A percentile compares a stretch with the other conserved stretches of the same genome.
These are phyloP conservation scores for Geotrypetes seraphini DNA, from an alignment of 2,797 vertebrate species.

Conservation along the genomic window DNA sequence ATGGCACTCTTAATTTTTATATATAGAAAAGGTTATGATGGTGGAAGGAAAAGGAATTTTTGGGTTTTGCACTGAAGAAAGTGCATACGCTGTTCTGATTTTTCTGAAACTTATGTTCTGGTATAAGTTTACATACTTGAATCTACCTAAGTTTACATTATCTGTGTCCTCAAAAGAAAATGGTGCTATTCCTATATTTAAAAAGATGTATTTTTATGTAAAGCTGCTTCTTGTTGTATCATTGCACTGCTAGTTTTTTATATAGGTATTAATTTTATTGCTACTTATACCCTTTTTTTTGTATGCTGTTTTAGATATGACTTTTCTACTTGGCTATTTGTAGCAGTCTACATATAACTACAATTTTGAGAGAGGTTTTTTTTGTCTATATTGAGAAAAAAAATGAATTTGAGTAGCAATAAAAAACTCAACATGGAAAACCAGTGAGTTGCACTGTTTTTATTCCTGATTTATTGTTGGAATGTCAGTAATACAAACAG, in stretches of 20 bases:
- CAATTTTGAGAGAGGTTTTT: constrained; percentile 27
- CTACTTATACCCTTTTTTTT: constrained; percentile 32
- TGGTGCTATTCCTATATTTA: constrained; percentile 58
- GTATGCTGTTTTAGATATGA: constrained; percentile 10
- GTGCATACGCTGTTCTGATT: constrained; percentile 24
- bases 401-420: constrained; percentile 27
- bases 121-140: constrained; percentile 65
- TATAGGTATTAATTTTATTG: constrained; percentile 51
- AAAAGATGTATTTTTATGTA: constrained; percentile 46
- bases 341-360: constrained; percentile 32
- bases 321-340: constrained; percentile 26
- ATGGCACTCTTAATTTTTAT: constrained; percentile 2
- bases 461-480: no score
- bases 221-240: constrained; percentile 55
- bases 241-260: constrained; percentile 61
- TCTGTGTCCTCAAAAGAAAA: constrained; percentile 40
- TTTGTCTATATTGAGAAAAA: constrained; percentile 39
- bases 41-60: constrained; percentile 20
- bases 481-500: no score
- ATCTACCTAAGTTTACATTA: constrained; percentile 62
- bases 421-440: neutral
- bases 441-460: neutral
- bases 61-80: constrained; percentile 28
- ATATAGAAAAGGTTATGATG: neutral
- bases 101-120: constrained; percentile 40